Evolutionary conservation across 2,888 invertebrate species (phyloP).

Genomic region (Meandrusa payeni): DNA sequence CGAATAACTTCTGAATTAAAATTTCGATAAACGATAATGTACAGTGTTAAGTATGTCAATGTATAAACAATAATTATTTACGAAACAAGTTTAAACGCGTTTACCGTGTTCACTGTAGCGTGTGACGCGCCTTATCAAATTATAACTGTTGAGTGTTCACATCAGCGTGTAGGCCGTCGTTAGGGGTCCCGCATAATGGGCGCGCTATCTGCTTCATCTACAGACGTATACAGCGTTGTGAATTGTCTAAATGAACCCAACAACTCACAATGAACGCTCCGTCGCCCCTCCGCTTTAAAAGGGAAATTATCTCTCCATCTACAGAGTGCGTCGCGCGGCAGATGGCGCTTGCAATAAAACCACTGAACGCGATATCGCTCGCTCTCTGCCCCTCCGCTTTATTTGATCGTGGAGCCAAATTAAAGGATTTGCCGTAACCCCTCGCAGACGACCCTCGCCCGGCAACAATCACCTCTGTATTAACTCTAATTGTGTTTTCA

Average conservation of each 20-base stretch:
- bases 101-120: constrained; percentile 28
- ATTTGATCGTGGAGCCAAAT: constrained; percentile 81
- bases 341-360: constrained; percentile 81
- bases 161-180: constrained; percentile 52
- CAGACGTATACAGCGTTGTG: constrained; percentile 55
- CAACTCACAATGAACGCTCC: constrained; percentile 63
- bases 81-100: constrained; percentile 14
- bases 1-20: constrained; percentile 14
- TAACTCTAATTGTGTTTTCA: constrained; percentile 81
- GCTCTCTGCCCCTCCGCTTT: constrained; percentile 70
- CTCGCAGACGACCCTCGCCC: constrained; percentile 70
- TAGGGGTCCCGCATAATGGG: constrained; percentile 58
- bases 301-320: constrained; percentile 78
- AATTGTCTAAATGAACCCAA: constrained; percentile 72
- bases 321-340: constrained; percentile 63
- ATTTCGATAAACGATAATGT: constrained; percentile 13
- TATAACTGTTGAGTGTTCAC: constrained; percentile 55
- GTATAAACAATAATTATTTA: constrained; percentile 26
- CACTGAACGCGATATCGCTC: constrained; percentile 79
- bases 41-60: constrained; percentile 7
- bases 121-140: constrained; percentile 54
- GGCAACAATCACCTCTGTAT: constrained; percentile 81
- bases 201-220: constrained; percentile 64
- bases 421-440: constrained; percentile 79
- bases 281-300: constrained; percentile 59